phyloP scores from a whole-genome alignment of 1,140 invertebrate species.

The Heliconius congener region DNA sequence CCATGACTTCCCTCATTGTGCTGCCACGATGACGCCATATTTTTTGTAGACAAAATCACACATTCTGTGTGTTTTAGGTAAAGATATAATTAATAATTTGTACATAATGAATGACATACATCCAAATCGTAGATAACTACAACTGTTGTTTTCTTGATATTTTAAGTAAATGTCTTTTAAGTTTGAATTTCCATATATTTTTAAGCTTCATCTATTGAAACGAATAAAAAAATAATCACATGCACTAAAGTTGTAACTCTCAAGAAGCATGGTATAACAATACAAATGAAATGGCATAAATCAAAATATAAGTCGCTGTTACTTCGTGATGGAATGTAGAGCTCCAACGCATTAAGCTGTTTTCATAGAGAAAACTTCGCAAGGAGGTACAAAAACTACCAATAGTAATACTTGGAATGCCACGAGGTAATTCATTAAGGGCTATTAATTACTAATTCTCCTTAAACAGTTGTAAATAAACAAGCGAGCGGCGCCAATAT shows the following conservation, averaged over 20 bases:
- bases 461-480: constrained; percentile 49
- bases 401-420: constrained; percentile 41
- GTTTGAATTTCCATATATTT: not conserved
- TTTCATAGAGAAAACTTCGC: constrained; percentile 44
- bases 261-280: constrained; percentile 12
- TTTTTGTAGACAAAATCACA: too few species aligned
- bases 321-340: constrained; percentile 42
- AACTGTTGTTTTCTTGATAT: too few species aligned
- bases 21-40: too few species aligned
- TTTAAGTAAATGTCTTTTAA: not conserved
- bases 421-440: constrained; percentile 67
- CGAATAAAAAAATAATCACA: not conserved
- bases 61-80: too few species aligned
- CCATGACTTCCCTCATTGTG: too few species aligned
- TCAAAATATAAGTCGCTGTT: constrained; percentile 29
- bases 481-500: constrained; percentile 33
- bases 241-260: not conserved
- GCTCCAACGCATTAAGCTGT: constrained; percentile 42
- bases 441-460: constrained; percentile 64
- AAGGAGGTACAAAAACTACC: constrained; percentile 46
- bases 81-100: too few species aligned
- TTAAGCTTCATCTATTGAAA: not conserved
- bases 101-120: too few species aligned
- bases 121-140: too few species aligned
- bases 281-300: constrained; percentile 29